These are phyloP conservation scores for Xyliphius kryptos DNA, from an alignment of 2,113 vertebrate genomes.

Conservation along the genomic window DNA sequence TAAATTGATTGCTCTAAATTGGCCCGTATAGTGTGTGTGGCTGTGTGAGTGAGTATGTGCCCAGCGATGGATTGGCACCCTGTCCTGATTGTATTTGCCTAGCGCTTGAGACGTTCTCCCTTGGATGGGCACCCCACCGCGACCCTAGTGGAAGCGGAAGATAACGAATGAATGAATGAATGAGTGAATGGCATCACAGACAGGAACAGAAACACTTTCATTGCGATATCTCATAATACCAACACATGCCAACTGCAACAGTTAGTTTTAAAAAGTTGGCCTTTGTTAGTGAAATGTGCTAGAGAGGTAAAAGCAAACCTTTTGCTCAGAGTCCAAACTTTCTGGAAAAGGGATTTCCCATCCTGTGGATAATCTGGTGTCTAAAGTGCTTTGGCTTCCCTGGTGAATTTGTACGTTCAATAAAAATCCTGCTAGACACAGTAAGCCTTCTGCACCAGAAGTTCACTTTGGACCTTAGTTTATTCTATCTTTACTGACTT, in stretches of 20 bases:
- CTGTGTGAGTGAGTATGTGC: too few relatives aligned
- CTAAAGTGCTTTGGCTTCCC: conserved; percentile 5
- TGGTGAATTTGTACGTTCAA: conserved; percentile 18
- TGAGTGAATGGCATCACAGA: too few relatives aligned
- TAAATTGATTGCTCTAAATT: too few relatives aligned
- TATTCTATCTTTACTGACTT: conserved; percentile 1
- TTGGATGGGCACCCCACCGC: too few relatives aligned
- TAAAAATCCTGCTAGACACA: conserved; percentile 28
- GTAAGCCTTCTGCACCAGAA: conserved; percentile 14
- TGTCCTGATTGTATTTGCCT: too few relatives aligned
- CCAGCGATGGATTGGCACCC: too few relatives aligned
- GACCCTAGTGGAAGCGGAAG: too few relatives aligned
- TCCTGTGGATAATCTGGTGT: conserved; percentile 11
- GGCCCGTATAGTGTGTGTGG: too few relatives aligned
- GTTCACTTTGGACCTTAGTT: conserved; percentile 23
- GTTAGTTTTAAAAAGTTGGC: neutral
- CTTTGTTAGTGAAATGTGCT: conserved; percentile 8
- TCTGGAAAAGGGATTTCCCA: conserved; percentile 11
- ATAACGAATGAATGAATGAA: too few relatives aligned
- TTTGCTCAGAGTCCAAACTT: neutral
- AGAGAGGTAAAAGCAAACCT: neutral
- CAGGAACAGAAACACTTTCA: too few relatives aligned
- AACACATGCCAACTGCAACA: neutral
- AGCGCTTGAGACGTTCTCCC: too few relatives aligned
- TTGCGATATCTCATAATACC: too few relatives aligned